Percentiles rank a stretch among this genome's conserved stretches.
Conservation (phyloP, 64 coral and sea anemone species). For the Stylophora pistillata region DNA sequence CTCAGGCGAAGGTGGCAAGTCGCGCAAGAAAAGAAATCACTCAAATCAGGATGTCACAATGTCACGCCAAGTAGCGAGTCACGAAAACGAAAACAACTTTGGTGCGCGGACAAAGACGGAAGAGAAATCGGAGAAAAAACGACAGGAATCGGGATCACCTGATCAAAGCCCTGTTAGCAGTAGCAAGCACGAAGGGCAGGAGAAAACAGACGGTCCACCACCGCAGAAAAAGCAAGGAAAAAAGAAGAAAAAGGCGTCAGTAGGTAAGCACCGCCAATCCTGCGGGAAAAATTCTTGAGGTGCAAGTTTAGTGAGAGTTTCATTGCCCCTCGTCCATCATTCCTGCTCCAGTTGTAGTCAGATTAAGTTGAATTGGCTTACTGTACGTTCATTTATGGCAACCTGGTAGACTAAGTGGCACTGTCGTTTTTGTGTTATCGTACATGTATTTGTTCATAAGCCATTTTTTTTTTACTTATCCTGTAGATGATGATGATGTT, state of each 20-base stretch:
- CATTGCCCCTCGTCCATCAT: neutral
- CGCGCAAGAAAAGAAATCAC: conserved; percentile 33
- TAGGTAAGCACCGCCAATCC: conserved; percentile 16
- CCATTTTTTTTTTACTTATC: neutral
- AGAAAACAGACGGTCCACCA: neutral
- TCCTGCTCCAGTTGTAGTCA: neutral
- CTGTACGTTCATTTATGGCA: neutral
- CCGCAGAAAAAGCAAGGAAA: conserved; percentile 47
- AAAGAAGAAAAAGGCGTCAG: conserved; percentile 46
- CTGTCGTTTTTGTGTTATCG: neutral
- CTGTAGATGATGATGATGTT: conserved; percentile 68
- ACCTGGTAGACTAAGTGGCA: neutral
- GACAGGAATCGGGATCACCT: conserved; percentile 16
- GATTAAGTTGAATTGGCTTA: neutral
- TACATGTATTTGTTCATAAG: neutral
- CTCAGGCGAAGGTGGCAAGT: neutral
- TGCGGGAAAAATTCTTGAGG: no score
- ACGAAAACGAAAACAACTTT: conserved; percentile 32
- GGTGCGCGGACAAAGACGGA: neutral
- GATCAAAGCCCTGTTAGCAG: neutral
- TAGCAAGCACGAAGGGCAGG: conserved; percentile 4
- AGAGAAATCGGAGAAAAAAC: conserved; percentile 19
- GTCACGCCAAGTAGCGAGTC: conserved; percentile 24
- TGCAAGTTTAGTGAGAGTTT: neutral
- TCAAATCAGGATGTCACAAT: conserved; percentile 1